phyloP scores from a whole-genome alignment of 2,797 vertebrate species.

The Smutsia gigantea region DNA sequence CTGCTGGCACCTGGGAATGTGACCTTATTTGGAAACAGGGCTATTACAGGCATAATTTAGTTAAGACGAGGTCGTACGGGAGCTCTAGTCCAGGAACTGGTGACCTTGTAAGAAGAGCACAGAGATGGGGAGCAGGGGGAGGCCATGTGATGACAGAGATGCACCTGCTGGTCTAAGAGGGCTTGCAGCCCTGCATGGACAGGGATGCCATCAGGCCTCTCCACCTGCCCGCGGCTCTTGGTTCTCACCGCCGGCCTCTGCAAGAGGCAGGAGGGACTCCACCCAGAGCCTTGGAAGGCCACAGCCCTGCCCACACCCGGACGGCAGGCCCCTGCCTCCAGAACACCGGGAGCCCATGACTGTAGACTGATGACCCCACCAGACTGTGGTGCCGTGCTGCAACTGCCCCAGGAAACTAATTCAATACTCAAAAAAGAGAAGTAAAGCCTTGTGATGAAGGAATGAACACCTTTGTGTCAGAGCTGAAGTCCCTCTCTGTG shows the following conservation, averaged over 20 bases:
- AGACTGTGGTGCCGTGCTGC: neutral
- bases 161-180: no score
- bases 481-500: no score
- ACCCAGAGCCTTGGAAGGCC: neutral
- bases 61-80: neutral
- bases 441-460: neutral
- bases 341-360: neutral
- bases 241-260: neutral
- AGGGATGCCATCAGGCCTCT: neutral
- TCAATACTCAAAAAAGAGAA: neutral
- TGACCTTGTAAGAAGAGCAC: neutral
- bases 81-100: neutral
- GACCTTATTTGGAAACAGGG: neutral
- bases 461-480: no score
- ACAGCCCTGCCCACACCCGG: no score
- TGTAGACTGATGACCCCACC: no score
- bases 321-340: no score
- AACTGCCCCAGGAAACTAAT: neutral
- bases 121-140: neutral
- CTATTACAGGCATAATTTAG: neutral
- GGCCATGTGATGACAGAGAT: no score
- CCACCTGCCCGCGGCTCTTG: rapidly evolving
- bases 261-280: neutral
- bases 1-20: neutral
- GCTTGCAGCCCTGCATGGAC: no score